Conservation (phyloP, 1,140 invertebrate species). For the Halesus radiatus region DNA sequence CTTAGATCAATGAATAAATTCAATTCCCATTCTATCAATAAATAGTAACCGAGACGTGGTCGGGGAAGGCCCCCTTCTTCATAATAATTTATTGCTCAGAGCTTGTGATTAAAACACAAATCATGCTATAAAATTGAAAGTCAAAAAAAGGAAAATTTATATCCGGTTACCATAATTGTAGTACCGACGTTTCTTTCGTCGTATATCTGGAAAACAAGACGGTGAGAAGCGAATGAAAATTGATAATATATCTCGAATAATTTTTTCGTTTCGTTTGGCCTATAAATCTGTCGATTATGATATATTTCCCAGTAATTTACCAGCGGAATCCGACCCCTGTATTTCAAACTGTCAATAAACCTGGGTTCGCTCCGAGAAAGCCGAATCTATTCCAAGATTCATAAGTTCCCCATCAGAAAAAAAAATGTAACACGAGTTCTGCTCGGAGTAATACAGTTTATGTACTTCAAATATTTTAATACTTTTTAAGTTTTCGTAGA, state of each 20-base stretch:
- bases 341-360: conserved; percentile 45
- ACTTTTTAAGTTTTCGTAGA: neutral
- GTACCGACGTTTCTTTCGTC: conserved; percentile 5
- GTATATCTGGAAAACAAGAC: neutral
- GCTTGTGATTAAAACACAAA: conserved; percentile 1
- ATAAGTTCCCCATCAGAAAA: conserved; percentile 9
- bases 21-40: too few species aligned
- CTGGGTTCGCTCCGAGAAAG: neutral
- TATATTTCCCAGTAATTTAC: conserved; percentile 40
- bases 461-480: too few species aligned
- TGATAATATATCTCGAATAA: conserved; percentile 38
- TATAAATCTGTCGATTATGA: conserved; percentile 46
- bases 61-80: too few species aligned
- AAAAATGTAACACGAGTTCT: neutral
- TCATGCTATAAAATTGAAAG: neutral
- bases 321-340: conserved; percentile 8
- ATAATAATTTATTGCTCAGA: neutral
- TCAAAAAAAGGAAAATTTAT: conserved; percentile 9
- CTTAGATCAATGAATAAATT: too few species aligned
- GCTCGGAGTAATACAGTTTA: neutral
- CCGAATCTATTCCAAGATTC: conserved; percentile 25
- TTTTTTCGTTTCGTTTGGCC: conserved; percentile 37
- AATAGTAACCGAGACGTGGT: too few species aligned
- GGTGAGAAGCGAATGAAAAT: conserved; percentile 32
- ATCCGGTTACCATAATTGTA: conserved; percentile 14